Conservation (phyloP, 30 jellyfish, hydroid and myxozoan species). For the Sanderia malayensis region DNA sequence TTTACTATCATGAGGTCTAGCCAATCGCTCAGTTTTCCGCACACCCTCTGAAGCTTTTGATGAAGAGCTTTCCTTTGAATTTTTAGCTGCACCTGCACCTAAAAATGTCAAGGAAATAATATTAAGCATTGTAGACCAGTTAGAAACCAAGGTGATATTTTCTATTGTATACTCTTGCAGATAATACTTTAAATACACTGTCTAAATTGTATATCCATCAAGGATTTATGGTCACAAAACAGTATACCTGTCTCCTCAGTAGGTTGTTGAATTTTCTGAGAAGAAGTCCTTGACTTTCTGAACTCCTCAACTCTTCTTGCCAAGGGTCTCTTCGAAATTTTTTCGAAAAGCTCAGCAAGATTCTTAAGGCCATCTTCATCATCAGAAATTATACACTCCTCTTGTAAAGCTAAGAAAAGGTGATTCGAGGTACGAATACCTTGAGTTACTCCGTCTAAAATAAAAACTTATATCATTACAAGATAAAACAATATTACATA, state of each 20-base stretch:
- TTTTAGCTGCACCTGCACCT: not conserved
- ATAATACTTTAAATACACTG: not conserved
- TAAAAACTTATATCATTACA: no score
- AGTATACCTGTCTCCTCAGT: not conserved
- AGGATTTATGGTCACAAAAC: not conserved
- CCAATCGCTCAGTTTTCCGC: not conserved
- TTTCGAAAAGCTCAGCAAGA: not conserved
- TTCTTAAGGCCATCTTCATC: not conserved
- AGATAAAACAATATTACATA: no score
- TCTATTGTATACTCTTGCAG: not conserved
- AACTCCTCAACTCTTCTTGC: not conserved
- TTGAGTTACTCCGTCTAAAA: conserved; percentile 6
- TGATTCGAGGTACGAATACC: not conserved
- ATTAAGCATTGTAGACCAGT: not conserved
- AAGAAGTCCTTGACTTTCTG: not conserved
- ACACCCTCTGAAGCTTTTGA: not conserved
- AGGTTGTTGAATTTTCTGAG: not conserved
- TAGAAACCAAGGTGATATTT: not conserved
- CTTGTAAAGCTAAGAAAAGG: conserved; percentile 2
- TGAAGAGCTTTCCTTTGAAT: not conserved
- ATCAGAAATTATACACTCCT: not conserved
- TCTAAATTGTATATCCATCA: no score
- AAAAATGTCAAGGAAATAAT: not conserved
- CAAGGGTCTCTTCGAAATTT: not conserved
- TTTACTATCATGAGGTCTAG: no score